Base-by-base conservation (phyloP, 2,888 invertebrate species). In the Pristionchus maxplancki region DNA sequence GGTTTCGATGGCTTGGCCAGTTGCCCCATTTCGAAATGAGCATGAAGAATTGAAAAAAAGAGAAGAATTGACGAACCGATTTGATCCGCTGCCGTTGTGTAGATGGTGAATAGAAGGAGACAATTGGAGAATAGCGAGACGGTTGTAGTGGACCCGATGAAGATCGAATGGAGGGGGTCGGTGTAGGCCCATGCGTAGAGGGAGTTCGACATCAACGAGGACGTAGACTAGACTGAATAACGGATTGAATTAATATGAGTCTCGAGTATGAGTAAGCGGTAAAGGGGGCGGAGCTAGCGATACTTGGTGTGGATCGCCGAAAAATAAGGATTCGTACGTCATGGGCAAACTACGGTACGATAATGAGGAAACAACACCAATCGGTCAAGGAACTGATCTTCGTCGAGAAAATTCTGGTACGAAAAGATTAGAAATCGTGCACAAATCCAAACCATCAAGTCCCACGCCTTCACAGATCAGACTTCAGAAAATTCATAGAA, bases 91-190 rank as follows among this genome's bases (percentile, higher is more conserved):
- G 40, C 44, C 1, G 78, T 48, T 1, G 78, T 78, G 11, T 40
- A n/a, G 15, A 78, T 48, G 78, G 44, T 78, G 44, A 40, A 78
- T 11, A 78, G 17, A 2, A 78, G 44, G 28, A 78, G 48, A 15
- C n/a, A 40, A 48, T 78, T 78, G 1, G 78, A 78, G n/a, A 78
- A 78, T 20, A 78, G 44, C 0, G 78, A 78, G 3, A 78, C n/a
- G 1, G n/a, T n/a, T 4, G 78, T 78, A 0, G 78, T 44, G 2
- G 44, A n/a, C 3, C 44, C 44, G 13, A 78, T 24, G 37, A 78
- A 78, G 5, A 78, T 48, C n/a, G 78, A 78, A 9, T 78, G 78
- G 44, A 78, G 20, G 9, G 78, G 78, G 24, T 78, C 44, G n/a
- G 40, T 40, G 78, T 40, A 44, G 1, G 44, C 24, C 78, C 78